A percentile compares a stretch with the other conserved stretches of the same genome.
These are phyloP conservation scores for Ylistrum balloti DNA, from an alignment of 1,140 invertebrate genomes.

Conservation along the genomic window DNA sequence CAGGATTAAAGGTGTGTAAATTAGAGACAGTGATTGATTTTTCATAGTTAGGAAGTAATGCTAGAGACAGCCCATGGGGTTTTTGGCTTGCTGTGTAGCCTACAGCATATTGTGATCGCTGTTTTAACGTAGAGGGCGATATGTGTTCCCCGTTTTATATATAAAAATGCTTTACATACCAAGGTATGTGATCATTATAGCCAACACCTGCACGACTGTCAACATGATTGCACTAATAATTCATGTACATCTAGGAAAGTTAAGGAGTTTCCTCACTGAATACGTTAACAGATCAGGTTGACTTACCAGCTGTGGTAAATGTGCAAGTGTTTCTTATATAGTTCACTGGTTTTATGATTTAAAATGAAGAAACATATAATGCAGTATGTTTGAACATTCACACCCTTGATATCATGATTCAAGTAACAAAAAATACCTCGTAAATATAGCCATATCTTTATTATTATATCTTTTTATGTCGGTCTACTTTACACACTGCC, in stretches of 20 bases:
- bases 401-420: not conserved
- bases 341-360: not conserved
- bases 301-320: not conserved
- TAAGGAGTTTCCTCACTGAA: not conserved
- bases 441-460: not conserved
- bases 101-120: too few relatives aligned
- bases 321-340: not conserved
- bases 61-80: not conserved
- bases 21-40: not conserved
- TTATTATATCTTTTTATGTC: not conserved
- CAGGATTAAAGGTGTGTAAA: not conserved
- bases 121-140: too few relatives aligned
- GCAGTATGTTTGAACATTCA: not conserved
- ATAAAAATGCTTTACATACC: not conserved
- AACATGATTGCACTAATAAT: constrained; percentile 25
- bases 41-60: constrained; percentile 16
- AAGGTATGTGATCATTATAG: constrained; percentile 6
- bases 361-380: not conserved
- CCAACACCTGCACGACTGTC: not conserved
- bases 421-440: not conserved
- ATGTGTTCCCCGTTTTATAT: not conserved
- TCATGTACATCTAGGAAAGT: not conserved
- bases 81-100: not conserved
- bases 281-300: not conserved
- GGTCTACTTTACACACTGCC: not conserved